Base-by-base conservation (phyloP, 2,113 vertebrate species). In the Axis porcinus region DNA sequence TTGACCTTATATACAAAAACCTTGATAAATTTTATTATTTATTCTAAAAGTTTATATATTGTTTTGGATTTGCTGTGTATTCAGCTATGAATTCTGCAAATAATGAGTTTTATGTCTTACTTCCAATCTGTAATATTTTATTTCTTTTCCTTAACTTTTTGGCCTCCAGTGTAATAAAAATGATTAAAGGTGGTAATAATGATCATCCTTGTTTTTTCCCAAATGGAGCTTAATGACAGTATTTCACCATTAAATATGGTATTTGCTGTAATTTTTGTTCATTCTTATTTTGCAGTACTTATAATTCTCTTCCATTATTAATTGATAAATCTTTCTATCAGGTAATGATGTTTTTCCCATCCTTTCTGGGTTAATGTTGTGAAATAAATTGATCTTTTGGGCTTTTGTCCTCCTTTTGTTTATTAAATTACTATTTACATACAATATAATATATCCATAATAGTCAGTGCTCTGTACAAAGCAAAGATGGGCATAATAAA, bases 101-200 rank as follows among this genome's bases (percentile, higher is more conserved):
- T 57, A 94, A 74, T 47, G 30, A 79, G 15, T 57, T 43, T 95
- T 74, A 84, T 88, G 45, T 12, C 83, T 86, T 74, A 1, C 25
- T 84, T 92, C 19, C 9, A n/a, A 88, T 64, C 45, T 30, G 40
- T 83, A 91, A 62, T 47, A 2, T 84, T 74, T 45, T 60, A 88
- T 76, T 79, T 88, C 6, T 84, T 94, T 64, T 62, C 10, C 36
- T 84, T 95, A 88, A 64, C 17, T 74, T 88, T 96, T 96, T 85
- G 30, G 25, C 21, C 14, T 76, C 30, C 33, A 62, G 9, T 40
- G 1, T 27, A 94, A 88, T 78, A 87, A 94, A 96, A 96, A 23
- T 95, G 76, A 95, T 76, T 78, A 47, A 64, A 84, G 2, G 64
- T 88, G 16, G 27, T 67, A 86, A 70, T 47, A 76, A 92, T 84